A percentile compares a stretch with the other conserved stretches of the same genome.
These are phyloP conservation scores for Halictus quadricinctus DNA, from an alignment of 2,888 invertebrate species.

Conservation along the genomic window DNA sequence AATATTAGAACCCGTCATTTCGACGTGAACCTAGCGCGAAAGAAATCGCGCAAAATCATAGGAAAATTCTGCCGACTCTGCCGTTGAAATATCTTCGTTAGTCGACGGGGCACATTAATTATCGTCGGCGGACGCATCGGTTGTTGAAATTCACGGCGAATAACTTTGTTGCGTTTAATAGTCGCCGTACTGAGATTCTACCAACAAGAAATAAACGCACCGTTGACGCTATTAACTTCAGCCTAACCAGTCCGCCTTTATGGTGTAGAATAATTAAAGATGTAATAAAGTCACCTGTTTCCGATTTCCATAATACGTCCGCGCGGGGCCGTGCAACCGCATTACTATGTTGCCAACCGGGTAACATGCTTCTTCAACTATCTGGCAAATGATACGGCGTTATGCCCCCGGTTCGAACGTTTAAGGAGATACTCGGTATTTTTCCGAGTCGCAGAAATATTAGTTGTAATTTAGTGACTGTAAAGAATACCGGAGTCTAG, in stretches of 20 bases:
- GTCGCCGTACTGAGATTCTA: background rate
- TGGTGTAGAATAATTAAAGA: conserved; percentile 20
- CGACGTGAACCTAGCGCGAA: no score
- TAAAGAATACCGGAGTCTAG: conserved; percentile 19
- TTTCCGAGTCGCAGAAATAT: background rate
- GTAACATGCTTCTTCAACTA: background rate
- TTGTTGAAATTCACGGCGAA: background rate
- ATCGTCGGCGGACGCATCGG: background rate
- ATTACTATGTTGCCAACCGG: background rate
- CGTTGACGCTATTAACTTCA: background rate
- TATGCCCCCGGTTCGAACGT: background rate
- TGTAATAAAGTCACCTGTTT: conserved; percentile 26
- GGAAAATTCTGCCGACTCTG: background rate
- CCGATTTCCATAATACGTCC: conserved; percentile 23
- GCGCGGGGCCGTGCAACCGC: background rate
- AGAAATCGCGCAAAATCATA: background rate
- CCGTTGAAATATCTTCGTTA: background rate
- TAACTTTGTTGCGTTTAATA: background rate
- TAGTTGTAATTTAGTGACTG: conserved; percentile 37
- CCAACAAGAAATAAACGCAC: background rate
- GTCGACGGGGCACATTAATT: background rate
- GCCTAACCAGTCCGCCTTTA: conserved; percentile 30
- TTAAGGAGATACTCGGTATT: background rate
- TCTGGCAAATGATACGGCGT: background rate
- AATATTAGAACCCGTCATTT: no score